phyloP scores from a whole-genome alignment of 2,888 invertebrate genomes.

The Thymelicus acteon region DNA sequence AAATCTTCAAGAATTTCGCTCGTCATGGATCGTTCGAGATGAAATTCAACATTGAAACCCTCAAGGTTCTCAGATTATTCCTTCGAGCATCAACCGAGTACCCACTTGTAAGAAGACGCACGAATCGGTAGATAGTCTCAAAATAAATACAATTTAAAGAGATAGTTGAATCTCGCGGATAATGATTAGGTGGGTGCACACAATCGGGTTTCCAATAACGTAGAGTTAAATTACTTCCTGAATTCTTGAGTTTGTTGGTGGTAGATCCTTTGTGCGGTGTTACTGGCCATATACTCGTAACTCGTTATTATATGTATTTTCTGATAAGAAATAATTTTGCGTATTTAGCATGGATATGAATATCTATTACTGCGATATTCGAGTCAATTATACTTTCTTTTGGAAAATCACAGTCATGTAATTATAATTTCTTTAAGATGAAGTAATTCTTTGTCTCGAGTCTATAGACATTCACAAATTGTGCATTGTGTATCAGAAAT shows the following conservation, averaged over 20 bases:
- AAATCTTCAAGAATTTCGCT: conserved; percentile 29
- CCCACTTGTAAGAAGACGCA: conserved; percentile 46
- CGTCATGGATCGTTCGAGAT: conserved; percentile 52
- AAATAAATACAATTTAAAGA: conserved; percentile 28
- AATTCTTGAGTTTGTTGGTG: conserved; percentile 40
- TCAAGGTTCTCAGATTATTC: conserved; percentile 64
- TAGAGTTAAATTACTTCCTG: conserved; percentile 52
- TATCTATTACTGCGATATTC: too few species aligned
- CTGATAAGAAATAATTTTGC: background rate
- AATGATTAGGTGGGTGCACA: conserved; percentile 28
- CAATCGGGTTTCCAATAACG: conserved; percentile 27
- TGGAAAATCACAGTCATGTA: too few species aligned
- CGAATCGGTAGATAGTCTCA: conserved; percentile 41
- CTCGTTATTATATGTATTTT: background rate
- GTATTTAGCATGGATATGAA: background rate
- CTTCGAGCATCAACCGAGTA: conserved; percentile 55
- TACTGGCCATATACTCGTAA: background rate
- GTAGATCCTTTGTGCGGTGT: background rate
- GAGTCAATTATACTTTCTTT: too few species aligned
- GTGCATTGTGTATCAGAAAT: too few species aligned
- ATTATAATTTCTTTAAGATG: too few species aligned
- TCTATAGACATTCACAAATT: too few species aligned
- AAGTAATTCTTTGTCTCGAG: too few species aligned
- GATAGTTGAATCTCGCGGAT: conserved; percentile 13
- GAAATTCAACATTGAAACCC: conserved; percentile 62